These are phyloP conservation scores for Leptinotarsa rubiginosa DNA, from an alignment of 2,888 invertebrate species.

Conservation along the genomic window DNA sequence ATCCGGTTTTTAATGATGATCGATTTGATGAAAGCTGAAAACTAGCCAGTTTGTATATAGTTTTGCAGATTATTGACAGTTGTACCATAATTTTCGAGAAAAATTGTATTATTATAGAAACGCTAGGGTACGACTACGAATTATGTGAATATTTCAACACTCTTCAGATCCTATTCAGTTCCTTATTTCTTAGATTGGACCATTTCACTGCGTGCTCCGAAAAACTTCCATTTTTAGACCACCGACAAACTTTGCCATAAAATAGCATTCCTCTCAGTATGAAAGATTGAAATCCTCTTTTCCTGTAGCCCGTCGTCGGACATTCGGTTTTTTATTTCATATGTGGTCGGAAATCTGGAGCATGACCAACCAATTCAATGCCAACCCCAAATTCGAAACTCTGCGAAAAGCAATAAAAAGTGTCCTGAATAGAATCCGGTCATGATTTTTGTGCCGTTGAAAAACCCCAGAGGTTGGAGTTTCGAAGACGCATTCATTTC, in stretches of 20 bases:
- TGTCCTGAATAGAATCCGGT: slow-evolving; percentile 10
- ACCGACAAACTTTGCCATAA: neutral
- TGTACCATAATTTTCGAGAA: too few species aligned
- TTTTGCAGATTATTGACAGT: too few species aligned
- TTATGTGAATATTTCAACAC: too few species aligned
- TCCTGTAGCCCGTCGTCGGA: neutral
- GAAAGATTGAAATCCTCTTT: neutral
- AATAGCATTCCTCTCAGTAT: slow-evolving; percentile 3
- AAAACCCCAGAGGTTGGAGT: slow-evolving; percentile 4
- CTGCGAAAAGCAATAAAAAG: slow-evolving; percentile 26
- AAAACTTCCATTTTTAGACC: neutral
- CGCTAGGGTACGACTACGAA: too few species aligned
- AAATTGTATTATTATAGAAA: too few species aligned
- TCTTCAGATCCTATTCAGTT: too few species aligned
- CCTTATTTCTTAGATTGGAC: neutral
- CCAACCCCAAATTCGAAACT: neutral
- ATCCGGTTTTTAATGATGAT: too few species aligned
- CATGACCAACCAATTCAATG: slow-evolving; percentile 12
- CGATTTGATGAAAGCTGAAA: too few species aligned
- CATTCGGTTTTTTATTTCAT: slow-evolving; percentile 2
- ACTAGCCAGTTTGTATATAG: too few species aligned
- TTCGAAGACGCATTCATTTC: slow-evolving; percentile 7
- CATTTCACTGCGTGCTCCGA: neutral
- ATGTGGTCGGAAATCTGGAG: slow-evolving; percentile 15
- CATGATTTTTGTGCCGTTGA: slow-evolving; percentile 16